A percentile compares a stretch with the other conserved stretches of the same genome.
phyloP scores from a whole-genome alignment of 2,113 vertebrate species.

The Oenanthe oenanthe region DNA sequence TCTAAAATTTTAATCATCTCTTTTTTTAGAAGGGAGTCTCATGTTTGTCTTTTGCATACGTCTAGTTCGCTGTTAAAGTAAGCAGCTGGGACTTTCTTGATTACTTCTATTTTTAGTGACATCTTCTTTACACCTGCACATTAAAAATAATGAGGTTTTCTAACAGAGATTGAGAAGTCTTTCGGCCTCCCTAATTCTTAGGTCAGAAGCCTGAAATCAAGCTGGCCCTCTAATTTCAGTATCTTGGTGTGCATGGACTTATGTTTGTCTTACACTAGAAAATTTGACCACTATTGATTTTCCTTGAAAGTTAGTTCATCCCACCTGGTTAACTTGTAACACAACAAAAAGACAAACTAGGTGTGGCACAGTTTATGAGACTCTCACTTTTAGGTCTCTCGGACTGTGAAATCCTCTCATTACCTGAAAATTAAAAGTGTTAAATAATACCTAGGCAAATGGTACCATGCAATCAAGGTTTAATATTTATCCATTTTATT shows the following conservation, averaged over 20 bases:
- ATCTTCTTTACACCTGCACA: constrained; percentile 30
- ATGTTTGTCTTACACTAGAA: neutral
- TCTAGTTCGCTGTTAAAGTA: constrained; percentile 47
- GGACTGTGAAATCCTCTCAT: neutral
- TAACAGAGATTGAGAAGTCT: neutral
- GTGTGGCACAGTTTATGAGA: neutral
- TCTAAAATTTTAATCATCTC: constrained; percentile 65
- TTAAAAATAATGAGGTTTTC: constrained; percentile 2
- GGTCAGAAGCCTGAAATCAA: neutral
- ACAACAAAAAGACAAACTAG: neutral
- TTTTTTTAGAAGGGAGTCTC: constrained; percentile 57
- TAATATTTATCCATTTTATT: neutral
- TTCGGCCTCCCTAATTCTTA: neutral
- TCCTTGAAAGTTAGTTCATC: neutral
- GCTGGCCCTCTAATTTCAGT: neutral
- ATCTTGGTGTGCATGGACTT: neutral
- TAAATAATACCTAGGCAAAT: neutral
- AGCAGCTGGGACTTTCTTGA: constrained; percentile 53
- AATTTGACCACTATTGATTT: neutral
- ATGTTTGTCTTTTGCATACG: constrained; percentile 47
- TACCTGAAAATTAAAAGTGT: neutral
- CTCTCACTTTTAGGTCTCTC: neutral
- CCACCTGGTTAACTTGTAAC: neutral
- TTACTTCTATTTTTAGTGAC: constrained; percentile 53
- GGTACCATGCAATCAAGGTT: neutral